phyloP scores from a whole-genome alignment of 1,140 invertebrate genomes.

The Drosophila neocordata region DNA sequence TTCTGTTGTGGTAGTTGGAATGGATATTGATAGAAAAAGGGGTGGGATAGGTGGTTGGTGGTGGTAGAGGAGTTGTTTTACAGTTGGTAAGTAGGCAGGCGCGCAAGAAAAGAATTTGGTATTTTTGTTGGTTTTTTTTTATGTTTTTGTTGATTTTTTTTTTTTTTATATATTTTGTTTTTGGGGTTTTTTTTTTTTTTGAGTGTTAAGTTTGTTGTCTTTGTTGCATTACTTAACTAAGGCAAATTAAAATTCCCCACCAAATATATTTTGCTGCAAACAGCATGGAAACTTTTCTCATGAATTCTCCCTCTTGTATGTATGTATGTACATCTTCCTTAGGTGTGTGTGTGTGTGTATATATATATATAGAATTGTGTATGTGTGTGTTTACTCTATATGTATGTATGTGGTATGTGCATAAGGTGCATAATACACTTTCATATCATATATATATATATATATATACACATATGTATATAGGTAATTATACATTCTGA shows the following conservation, averaged over 20 bases:
- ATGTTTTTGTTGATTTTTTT: slow-evolving; percentile 44
- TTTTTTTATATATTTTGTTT: slow-evolving; percentile 36
- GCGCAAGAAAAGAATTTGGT: slow-evolving; percentile 74
- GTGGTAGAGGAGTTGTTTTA: slow-evolving; percentile 41
- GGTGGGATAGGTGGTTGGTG: slow-evolving; percentile 31
- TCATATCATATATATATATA: neutral
- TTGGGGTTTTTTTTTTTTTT: slow-evolving; percentile 26
- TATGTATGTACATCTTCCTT: slow-evolving; percentile 12
- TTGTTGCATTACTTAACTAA: slow-evolving; percentile 45
- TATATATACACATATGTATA: neutral
- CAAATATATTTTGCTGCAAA: slow-evolving; percentile 18
- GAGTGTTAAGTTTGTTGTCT: slow-evolving; percentile 23
- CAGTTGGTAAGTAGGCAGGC: slow-evolving; percentile 61
- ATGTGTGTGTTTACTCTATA: neutral
- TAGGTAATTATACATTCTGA: neutral
- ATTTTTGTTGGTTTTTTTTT: slow-evolving; percentile 28
- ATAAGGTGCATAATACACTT: slow-evolving; percentile 9
- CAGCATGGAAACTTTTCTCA: slow-evolving; percentile 76
- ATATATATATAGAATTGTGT: neutral
- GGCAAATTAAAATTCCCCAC: slow-evolving; percentile 43
- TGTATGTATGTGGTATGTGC: neutral
- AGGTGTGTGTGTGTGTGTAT: neutral
- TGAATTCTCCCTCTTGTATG: slow-evolving; percentile 58
- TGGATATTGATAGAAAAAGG: slow-evolving; percentile 21
- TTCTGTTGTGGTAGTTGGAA: slow-evolving; percentile 55